Base-by-base conservation (phyloP, 92 coral and sea anemone genomes). In the Umimayanthus kanabou region DNA sequence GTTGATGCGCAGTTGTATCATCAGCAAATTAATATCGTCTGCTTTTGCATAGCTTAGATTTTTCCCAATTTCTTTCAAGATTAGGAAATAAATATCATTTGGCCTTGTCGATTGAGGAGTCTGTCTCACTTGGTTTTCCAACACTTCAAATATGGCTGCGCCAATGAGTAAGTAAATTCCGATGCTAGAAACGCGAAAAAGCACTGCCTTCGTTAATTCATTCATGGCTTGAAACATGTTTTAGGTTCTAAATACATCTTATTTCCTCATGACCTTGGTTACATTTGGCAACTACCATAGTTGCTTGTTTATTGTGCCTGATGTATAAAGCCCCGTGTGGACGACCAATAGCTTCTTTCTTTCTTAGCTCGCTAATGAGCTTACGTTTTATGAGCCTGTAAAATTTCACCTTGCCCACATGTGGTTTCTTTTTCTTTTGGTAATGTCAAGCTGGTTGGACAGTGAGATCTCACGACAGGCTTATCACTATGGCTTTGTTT, bases 161-260 rank as follows among this genome's bases (percentile, higher is more conserved):
- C 85, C 85, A 10, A 66, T 66, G 5, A 82, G 58, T 26, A 82
- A 82, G 61, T 65, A 82, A 9, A 82, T 82, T 16, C 85, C 85
- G 9, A 66, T 64, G 25, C 42, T 16, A 23, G 30, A 66, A n/a
- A 26, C 85, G 42, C 75, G 75, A 42, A 82, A 67, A 65, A 82
- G 58, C 22, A 67, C 85, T 67, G 85, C 61, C 40, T 82, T 82
- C 40, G 73, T 66, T 18, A 69, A 9, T 42, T 66, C 76, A 66
- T 82, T 82, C 85, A 82, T 82, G 61, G 37, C 18, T 82, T 33
- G 55, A 81, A 66, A 15, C 74, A 67, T 23, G 45, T 37, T 25
- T 78, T 16, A 14, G 14, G 29, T 20, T 20, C 11, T 25, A 77
- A 77, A 37, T 7, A n/a, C n/a, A n/a, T 4, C 14, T 81, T n/a